A percentile compares a stretch with the other conserved stretches of the same genome.
These are phyloP conservation scores for Haliaeetus leucogaster DNA, from an alignment of 2,113 vertebrate species.

Conservation along the genomic window DNA sequence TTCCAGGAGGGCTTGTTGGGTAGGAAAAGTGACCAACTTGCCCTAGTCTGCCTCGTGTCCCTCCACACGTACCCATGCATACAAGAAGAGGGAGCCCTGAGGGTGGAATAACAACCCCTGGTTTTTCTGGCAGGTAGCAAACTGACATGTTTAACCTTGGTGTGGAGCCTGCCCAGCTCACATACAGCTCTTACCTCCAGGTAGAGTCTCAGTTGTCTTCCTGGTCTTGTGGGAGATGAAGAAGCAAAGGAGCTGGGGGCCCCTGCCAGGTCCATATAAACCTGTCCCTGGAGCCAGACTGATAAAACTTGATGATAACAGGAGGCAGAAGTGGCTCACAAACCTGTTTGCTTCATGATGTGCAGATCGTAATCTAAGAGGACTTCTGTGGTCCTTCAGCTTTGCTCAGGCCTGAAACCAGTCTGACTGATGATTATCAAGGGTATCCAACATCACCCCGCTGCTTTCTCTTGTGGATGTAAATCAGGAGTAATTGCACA, in stretches of 20 bases:
- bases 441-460: not conserved
- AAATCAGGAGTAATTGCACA: conserved; percentile 20
- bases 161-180: not conserved
- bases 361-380: not conserved
- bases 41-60: not conserved
- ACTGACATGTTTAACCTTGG: not conserved
- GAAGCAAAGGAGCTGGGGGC: not conserved
- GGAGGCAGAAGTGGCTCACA: not conserved
- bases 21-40: not conserved
- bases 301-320: not conserved
- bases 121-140: not conserved
- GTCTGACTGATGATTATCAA: not conserved
- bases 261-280: not conserved
- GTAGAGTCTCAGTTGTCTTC: not conserved
- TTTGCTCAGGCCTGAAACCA: conserved; percentile 1
- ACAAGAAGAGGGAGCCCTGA: not conserved
- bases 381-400: not conserved
- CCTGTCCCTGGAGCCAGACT: not conserved
- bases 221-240: not conserved
- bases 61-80: not conserved
- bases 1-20: not conserved
- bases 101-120: not conserved
- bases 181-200: not conserved
- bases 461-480: conserved; percentile 20
- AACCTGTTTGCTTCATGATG: conserved; percentile 23